Percentiles rank a stretch among this genome's conserved stretches.
phyloP scores from a whole-genome alignment of 2,797 vertebrate genomes.

The Cossypha niveicapilla region DNA sequence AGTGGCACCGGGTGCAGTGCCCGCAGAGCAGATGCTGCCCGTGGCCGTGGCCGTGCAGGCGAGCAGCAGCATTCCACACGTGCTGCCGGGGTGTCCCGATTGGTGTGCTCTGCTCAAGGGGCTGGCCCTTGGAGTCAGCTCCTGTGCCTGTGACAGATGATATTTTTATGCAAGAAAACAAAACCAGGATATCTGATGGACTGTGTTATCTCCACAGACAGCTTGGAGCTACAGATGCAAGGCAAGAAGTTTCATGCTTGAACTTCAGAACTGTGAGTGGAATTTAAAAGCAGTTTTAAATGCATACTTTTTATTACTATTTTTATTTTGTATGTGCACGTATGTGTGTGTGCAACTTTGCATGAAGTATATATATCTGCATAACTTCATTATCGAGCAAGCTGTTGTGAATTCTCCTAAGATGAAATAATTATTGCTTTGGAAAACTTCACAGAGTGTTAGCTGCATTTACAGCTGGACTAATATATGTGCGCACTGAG shows the following conservation, averaged over 20 bases:
- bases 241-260: slow-evolving; percentile 61
- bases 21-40: too few species aligned
- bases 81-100: slow-evolving; percentile 39
- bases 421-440: slow-evolving; percentile 7
- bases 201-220: slow-evolving; percentile 54
- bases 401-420: not conserved
- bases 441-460: slow-evolving; percentile 3
- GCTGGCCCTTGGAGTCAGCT: slow-evolving; percentile 50
- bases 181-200: slow-evolving; percentile 62
- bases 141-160: slow-evolving; percentile 68
- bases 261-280: slow-evolving; percentile 64
- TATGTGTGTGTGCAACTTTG: slow-evolving; percentile 9
- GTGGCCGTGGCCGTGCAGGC: not conserved
- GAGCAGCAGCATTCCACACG: slow-evolving; percentile 48
- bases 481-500: not conserved
- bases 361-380: not conserved
- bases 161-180: slow-evolving; percentile 70
- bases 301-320: not conserved
- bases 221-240: slow-evolving; percentile 53
- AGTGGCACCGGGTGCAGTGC: rapidly evolving
- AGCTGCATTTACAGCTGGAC: not conserved
- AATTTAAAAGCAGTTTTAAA: slow-evolving; percentile 43
- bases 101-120: slow-evolving; percentile 61
- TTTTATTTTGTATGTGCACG: not conserved
- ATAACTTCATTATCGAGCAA: slow-evolving; percentile 29